phyloP scores from a whole-genome alignment of 2,797 vertebrate genomes.

The Bucorvus abyssinicus region DNA sequence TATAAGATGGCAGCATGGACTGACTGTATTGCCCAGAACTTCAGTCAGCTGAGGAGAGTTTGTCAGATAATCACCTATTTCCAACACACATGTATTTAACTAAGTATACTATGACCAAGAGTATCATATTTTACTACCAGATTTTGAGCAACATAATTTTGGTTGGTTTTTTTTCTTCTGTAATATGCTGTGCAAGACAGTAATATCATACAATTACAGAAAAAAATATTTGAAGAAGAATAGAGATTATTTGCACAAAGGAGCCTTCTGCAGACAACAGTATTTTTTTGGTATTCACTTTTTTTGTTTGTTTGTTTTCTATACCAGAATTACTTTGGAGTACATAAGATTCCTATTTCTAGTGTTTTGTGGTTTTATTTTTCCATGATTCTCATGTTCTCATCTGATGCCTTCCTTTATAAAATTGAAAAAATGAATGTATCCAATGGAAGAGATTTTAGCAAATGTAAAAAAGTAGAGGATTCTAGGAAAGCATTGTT shows the following conservation, averaged over 20 bases:
- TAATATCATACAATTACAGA: not conserved
- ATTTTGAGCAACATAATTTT: not conserved
- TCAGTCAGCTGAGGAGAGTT: not conserved
- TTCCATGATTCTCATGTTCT: not conserved
- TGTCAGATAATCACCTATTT: not conserved
- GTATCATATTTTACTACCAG: not conserved
- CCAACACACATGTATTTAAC: not conserved
- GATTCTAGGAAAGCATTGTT: not conserved
- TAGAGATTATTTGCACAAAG: not conserved
- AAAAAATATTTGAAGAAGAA: not conserved
- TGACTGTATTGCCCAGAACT: not conserved
- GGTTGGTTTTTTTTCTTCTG: not conserved
- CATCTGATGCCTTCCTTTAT: not conserved
- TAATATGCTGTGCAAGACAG: not conserved
- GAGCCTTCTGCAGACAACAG: accelerated
- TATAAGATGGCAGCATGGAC: not conserved
- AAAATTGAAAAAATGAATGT: not conserved
- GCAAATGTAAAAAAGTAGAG: not conserved
- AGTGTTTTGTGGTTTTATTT: not conserved
- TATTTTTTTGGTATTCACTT: not conserved
- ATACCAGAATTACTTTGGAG: not conserved
- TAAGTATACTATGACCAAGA: not conserved
- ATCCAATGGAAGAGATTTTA: not conserved
- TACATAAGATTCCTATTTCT: not conserved
- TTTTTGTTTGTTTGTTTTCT: not conserved